Evolutionary conservation across 2,113 vertebrate species (phyloP).

Genomic region (Hippopotamus amphibius): DNA sequence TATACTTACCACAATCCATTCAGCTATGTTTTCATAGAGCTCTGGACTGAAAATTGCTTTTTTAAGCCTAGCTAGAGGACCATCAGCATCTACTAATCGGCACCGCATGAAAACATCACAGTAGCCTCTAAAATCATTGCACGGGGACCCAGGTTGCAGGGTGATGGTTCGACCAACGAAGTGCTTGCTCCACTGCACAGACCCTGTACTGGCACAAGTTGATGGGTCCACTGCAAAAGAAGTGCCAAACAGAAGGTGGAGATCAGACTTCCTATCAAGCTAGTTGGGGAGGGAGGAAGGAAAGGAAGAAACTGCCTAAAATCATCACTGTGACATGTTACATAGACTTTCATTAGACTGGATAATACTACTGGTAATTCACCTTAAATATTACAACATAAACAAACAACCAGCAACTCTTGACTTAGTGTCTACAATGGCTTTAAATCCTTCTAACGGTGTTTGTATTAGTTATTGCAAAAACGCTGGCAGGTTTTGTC

Average conservation of each 20-base stretch:
- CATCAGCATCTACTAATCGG: conserved; percentile 97
- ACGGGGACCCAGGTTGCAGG: conserved; percentile 97
- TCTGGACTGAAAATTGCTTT: conserved; percentile 98
- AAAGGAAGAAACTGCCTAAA: neutral
- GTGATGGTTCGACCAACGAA: conserved; percentile 91
- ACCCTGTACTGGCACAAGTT: conserved; percentile 95
- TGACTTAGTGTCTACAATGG: neutral
- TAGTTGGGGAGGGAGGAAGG: neutral
- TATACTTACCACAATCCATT: conserved; percentile 97
- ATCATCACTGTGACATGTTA: neutral
- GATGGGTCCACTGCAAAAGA: conserved; percentile 88
- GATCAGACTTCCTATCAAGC: neutral
- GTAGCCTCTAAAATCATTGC: conserved; percentile 98
- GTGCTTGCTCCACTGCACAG: conserved; percentile 86
- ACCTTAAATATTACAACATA: conserved; percentile 15
- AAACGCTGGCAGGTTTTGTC: neutral
- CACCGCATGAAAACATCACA: conserved; percentile 98
- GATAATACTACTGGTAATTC: neutral
- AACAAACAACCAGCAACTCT: conserved; percentile 5
- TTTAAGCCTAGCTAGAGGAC: conserved; percentile 96
- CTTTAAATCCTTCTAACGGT: neutral
- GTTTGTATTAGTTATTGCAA: neutral
- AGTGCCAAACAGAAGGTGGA: neutral
- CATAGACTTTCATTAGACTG: neutral
- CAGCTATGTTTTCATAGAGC: conserved; percentile 97